Evolutionary conservation across 2,888 invertebrate genomes (phyloP).

Genomic region (Drosophila putrida): DNA sequence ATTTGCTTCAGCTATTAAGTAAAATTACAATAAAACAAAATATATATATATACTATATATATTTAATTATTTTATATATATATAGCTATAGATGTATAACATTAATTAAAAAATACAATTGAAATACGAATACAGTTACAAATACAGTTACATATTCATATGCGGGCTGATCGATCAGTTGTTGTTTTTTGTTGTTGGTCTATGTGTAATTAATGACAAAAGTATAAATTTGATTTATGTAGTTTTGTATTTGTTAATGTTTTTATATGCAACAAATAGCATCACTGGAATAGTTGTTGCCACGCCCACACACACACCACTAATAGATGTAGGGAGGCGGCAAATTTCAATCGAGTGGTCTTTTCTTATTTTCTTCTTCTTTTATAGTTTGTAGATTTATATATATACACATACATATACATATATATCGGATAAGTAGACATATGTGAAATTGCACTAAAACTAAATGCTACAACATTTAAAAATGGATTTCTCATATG

Average conservation of each 20-base stretch:
- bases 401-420: slow-evolving; percentile 25
- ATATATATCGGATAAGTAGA: slow-evolving; percentile 59
- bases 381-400: slow-evolving; percentile 34
- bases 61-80: slow-evolving; percentile 27
- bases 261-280: slow-evolving; percentile 79
- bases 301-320: slow-evolving; percentile 34
- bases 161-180: slow-evolving; percentile 21
- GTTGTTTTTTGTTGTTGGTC: not conserved
- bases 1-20: slow-evolving; percentile 80
- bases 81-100: slow-evolving; percentile 24
- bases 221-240: slow-evolving; percentile 76
- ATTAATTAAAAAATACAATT: slow-evolving; percentile 53
- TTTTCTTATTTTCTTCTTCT: slow-evolving; percentile 64
- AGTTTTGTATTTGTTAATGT: slow-evolving; percentile 59
- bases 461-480: slow-evolving; percentile 81
- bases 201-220: slow-evolving; percentile 47
- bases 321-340: slow-evolving; percentile 11
- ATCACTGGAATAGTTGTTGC: slow-evolving; percentile 78
- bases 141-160: slow-evolving; percentile 19
- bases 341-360: slow-evolving; percentile 66
- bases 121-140: slow-evolving; percentile 35
- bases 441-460: slow-evolving; percentile 79
- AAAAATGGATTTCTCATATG: slow-evolving; percentile 66
- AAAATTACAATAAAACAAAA: slow-evolving; percentile 55
- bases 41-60: slow-evolving; percentile 10